phyloP scores from a whole-genome alignment of 2,797 vertebrate genomes.

The Luscinia megarhynchos region DNA sequence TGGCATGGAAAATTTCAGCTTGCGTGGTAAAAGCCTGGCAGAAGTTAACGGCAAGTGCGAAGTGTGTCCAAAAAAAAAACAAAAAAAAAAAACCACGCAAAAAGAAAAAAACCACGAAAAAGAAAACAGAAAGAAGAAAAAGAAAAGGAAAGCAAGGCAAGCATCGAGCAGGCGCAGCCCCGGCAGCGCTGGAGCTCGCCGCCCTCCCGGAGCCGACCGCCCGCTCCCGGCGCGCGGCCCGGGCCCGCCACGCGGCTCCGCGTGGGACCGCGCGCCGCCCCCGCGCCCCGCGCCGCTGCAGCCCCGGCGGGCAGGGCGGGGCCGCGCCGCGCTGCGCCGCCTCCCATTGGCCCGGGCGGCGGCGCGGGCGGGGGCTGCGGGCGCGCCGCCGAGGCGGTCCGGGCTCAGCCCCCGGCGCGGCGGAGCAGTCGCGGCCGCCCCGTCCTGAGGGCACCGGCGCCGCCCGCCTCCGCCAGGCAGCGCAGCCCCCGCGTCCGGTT shows the following conservation, averaged over 20 bases:
- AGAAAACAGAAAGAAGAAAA: neutral
- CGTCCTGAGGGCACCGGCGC: neutral
- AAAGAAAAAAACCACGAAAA: neutral
- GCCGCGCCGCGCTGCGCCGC: neutral
- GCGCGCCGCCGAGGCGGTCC: neutral
- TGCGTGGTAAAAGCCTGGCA: neutral
- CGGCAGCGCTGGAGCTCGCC: neutral
- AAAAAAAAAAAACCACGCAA: too few relatives aligned
- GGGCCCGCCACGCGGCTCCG: neutral
- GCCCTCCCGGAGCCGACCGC: neutral
- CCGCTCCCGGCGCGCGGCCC: rapidly evolving
- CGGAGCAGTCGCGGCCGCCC: neutral
- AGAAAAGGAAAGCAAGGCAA: neutral
- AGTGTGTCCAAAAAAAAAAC: neutral
- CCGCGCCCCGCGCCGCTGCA: neutral
- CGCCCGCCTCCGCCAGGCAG: neutral
- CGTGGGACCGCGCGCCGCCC: neutral
- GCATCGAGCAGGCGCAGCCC: neutral
- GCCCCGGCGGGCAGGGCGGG: neutral
- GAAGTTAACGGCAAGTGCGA: neutral
- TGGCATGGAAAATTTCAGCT: constrained; percentile 30
- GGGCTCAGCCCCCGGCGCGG: constrained; percentile 18
- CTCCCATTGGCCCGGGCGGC: neutral
- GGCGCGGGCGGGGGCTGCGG: neutral
- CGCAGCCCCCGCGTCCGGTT: neutral